Conservation (phyloP, 92 coral and sea anemone genomes). For the Palythoa caribaeorum region DNA sequence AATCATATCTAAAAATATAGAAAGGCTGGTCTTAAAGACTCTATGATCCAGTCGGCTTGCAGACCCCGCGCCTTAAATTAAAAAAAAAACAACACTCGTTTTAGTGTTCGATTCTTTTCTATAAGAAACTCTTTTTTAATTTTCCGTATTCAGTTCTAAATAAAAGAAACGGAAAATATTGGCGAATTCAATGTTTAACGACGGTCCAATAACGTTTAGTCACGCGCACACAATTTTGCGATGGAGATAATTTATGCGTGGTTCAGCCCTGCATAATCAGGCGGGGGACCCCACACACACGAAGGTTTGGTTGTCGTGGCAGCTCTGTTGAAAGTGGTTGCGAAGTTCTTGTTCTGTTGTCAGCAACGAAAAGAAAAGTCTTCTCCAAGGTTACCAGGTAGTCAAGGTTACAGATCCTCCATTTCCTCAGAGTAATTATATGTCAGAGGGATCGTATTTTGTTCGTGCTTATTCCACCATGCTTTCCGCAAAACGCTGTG, state of each 20-base stretch:
- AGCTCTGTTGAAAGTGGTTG: conserved; percentile 83
- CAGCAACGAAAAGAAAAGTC: conserved; percentile 98
- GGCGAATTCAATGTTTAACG: too few species aligned
- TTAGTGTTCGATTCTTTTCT: too few species aligned
- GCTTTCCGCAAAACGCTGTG: conserved; percentile 36
- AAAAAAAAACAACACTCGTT: too few species aligned
- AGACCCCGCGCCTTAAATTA: too few species aligned
- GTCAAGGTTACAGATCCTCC: conserved; percentile 99
- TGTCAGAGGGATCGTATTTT: conserved; percentile 79
- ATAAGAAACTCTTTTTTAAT: too few species aligned
- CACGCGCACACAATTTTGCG: neutral
- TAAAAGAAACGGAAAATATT: too few species aligned
- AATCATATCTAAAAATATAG: too few species aligned
- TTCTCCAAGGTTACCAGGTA: conserved; percentile 99
- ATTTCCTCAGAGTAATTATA: conserved; percentile 91
- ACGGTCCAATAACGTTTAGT: neutral
- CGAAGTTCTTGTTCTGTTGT: conserved; percentile 98
- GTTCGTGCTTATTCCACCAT: conserved; percentile 52
- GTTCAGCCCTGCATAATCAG: neutral
- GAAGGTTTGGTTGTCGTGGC: conserved; percentile 84
- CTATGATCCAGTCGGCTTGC: too few species aligned
- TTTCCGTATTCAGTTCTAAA: too few species aligned
- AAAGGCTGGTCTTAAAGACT: too few species aligned
- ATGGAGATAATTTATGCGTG: conserved; percentile 16
- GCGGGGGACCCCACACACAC: conserved; percentile 32